Percentiles rank a stretch among this genome's conserved stretches.
Conservation (phyloP, 2,888 invertebrate genomes). For the Drosophila neotestacea region DNA sequence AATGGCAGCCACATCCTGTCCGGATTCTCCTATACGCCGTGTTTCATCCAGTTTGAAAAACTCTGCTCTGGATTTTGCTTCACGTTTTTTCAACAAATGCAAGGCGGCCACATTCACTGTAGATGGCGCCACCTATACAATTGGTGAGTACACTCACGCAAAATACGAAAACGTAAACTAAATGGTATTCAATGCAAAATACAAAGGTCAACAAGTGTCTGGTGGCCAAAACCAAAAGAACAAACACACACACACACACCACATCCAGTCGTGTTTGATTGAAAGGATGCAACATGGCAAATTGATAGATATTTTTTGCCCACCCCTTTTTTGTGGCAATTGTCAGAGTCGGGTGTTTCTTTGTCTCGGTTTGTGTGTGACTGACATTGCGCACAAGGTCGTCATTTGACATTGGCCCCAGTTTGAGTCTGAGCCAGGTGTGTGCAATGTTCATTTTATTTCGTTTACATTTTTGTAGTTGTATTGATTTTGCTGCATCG, state of each 20-base stretch:
- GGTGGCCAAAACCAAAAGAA: slow-evolving; percentile 12
- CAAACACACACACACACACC: background rate
- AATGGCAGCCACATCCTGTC: slow-evolving; percentile 76
- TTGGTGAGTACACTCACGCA: slow-evolving; percentile 87
- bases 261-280: slow-evolving; percentile 29
- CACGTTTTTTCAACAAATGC: slow-evolving; percentile 91
- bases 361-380: slow-evolving; percentile 30
- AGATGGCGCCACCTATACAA: slow-evolving; percentile 94
- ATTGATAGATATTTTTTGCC: slow-evolving; percentile 25
- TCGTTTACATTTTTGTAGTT: slow-evolving; percentile 12
- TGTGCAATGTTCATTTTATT: slow-evolving; percentile 43
- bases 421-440: slow-evolving; percentile 39
- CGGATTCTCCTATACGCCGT: slow-evolving; percentile 83
- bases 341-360: slow-evolving; percentile 24
- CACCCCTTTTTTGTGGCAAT: slow-evolving; percentile 15
- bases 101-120: slow-evolving; percentile 95
- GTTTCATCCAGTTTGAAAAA: slow-evolving; percentile 83
- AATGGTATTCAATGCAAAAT: slow-evolving; percentile 8
- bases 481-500: slow-evolving; percentile 48
- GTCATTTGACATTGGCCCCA: slow-evolving; percentile 66
- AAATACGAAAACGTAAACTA: background rate
- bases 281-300: slow-evolving; percentile 46
- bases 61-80: slow-evolving; percentile 84
- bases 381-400: slow-evolving; percentile 69
- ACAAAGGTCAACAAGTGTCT: slow-evolving; percentile 74